Evolutionary conservation across 2,797 vertebrate genomes (phyloP).

Genomic region (Sorex maritimensis): DNA sequence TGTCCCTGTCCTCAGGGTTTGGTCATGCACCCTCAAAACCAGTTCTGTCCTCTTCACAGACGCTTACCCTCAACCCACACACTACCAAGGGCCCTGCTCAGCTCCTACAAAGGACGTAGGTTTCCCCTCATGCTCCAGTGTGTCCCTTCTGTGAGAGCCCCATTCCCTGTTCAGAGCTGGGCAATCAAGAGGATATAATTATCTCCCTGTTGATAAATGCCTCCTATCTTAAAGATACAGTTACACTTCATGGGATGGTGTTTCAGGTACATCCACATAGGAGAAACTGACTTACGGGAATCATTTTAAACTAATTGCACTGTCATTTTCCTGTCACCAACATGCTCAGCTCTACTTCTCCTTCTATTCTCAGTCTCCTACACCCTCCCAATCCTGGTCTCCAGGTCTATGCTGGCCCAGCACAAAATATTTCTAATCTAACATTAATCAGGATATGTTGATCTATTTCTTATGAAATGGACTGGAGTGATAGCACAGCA

Average conservation of each 20-base stretch:
- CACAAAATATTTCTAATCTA: background rate
- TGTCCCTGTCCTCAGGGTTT: background rate
- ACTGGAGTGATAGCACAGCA: too few species aligned
- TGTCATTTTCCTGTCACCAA: conserved; percentile 44
- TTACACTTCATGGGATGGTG: conserved; percentile 70
- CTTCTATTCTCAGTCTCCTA: background rate
- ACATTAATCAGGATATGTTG: background rate
- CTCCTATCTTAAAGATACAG: conserved; percentile 60
- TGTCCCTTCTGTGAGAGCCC: background rate
- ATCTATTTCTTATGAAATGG: background rate
- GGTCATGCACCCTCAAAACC: background rate
- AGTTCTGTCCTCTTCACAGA: background rate
- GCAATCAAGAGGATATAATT: conserved; percentile 71
- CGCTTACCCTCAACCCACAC: background rate
- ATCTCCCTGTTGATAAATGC: conserved; percentile 56
- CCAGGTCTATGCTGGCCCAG: background rate
- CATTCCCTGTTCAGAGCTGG: conserved; percentile 5
- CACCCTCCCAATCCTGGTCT: background rate
- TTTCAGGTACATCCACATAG: conserved; percentile 63
- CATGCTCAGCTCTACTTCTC: background rate
- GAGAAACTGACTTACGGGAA: conserved; percentile 45
- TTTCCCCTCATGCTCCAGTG: background rate
- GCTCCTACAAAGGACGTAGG: background rate
- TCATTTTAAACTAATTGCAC: conserved; percentile 58
- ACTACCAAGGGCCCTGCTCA: background rate